Conservation (phyloP, 2,888 invertebrate species). For the Chrysotoxum bicinctum region DNA sequence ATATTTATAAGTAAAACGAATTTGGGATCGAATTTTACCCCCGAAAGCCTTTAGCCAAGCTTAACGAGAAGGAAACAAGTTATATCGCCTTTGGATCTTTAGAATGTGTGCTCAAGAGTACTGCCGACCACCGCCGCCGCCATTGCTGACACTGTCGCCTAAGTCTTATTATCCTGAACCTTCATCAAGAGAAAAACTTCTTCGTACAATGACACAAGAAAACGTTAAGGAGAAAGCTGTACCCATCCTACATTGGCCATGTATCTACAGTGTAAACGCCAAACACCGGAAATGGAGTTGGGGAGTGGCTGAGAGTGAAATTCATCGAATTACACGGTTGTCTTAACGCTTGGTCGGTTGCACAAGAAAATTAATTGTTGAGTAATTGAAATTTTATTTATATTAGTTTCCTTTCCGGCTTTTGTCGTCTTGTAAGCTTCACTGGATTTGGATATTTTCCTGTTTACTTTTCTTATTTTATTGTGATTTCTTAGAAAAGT, state of each 20-base stretch:
- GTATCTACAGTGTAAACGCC: background rate
- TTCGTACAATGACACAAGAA: conserved; percentile 45
- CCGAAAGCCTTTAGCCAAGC: conserved; percentile 12
- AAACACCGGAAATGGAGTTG: conserved; percentile 50
- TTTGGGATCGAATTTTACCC: conserved; percentile 34
- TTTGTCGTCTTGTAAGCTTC: conserved; percentile 61
- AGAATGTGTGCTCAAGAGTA: conserved; percentile 47
- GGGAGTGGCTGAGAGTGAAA: conserved; percentile 39
- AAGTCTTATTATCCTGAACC: conserved; percentile 48
- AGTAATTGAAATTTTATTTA: conserved; percentile 82
- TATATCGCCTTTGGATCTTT: conserved; percentile 68
- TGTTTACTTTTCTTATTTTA: conserved; percentile 35
- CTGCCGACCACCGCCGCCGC: conserved; percentile 21
- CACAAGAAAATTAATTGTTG: conserved; percentile 82
- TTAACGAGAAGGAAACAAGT: conserved; percentile 66
- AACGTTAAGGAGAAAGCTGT: conserved; percentile 29
- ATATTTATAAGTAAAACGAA: conserved; percentile 31
- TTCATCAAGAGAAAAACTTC: conserved; percentile 45
- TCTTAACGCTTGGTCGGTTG: conserved; percentile 80
- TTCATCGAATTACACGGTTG: conserved; percentile 74
- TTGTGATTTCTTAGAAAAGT: background rate
- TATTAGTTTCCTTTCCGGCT: conserved; percentile 80
- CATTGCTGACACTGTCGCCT: conserved; percentile 32
- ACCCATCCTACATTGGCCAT: background rate
- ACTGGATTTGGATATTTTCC: conserved; percentile 66